Conservation (phyloP, 2,888 invertebrate genomes). For the Brachyopa scutellaris region DNA sequence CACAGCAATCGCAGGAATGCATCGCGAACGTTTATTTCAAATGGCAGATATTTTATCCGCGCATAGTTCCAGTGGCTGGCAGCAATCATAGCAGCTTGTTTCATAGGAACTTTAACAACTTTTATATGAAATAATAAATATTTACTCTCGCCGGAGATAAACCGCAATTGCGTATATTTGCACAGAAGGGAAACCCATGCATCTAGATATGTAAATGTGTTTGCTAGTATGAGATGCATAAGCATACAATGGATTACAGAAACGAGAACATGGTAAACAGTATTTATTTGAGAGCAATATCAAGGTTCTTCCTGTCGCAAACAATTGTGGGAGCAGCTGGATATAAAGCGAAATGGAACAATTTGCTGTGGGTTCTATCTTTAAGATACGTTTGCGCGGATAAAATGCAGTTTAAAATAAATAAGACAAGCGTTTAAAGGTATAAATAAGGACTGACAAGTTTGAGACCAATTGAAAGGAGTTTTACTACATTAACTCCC, state of each 20-base stretch:
- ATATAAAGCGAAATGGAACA: not conserved
- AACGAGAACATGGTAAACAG: not conserved
- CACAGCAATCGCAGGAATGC: not conserved
- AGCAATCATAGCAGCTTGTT: constrained; percentile 7
- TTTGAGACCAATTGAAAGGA: no score
- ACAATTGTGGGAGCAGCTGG: no score
- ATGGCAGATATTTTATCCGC: constrained; percentile 7
- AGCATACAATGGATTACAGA: not conserved
- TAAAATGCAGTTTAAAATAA: no score
- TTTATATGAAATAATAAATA: constrained; percentile 21
- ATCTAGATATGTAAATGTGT: not conserved
- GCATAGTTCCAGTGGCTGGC: no score
- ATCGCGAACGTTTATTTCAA: constrained; percentile 16
- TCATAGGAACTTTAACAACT: constrained; percentile 21
- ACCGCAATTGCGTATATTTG: constrained; percentile 11
- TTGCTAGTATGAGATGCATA: not conserved
- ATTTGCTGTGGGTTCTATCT: no score
- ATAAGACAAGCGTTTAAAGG: no score
- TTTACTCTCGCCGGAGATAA: constrained; percentile 6
- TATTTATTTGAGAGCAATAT: not conserved
- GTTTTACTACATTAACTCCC: no score
- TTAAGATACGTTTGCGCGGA: no score
- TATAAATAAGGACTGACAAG: no score
- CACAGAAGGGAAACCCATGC: not conserved
- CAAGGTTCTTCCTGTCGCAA: not conserved